phyloP scores from a whole-genome alignment of 1,140 invertebrate species.

The Portunus trituberculatus region DNA sequence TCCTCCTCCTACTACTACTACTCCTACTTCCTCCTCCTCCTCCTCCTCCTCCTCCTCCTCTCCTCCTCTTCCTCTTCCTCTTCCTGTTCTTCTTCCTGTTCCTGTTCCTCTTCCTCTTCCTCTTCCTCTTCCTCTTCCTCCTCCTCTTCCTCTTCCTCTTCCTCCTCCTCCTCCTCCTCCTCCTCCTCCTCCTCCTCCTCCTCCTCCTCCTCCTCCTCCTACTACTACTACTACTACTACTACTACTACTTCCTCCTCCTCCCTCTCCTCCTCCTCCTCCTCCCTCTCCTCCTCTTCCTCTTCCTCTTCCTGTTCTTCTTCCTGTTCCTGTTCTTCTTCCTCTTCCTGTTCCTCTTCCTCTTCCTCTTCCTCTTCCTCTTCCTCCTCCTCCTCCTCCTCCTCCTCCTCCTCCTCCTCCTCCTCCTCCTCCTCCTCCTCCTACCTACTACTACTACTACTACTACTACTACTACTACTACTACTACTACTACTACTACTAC shows the following conservation, averaged over 20 bases:
- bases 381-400: neutral
- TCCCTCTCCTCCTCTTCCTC: too few relatives aligned
- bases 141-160: constrained; percentile 4
- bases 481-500: too few relatives aligned
- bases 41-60: too few relatives aligned
- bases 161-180: neutral
- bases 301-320: too few relatives aligned
- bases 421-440: neutral
- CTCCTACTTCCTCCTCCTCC: too few relatives aligned
- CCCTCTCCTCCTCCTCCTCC: too few relatives aligned
- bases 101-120: constrained; percentile 3
- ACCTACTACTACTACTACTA: neutral
- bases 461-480: too few relatives aligned
- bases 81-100: too few relatives aligned
- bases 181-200: neutral
- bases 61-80: too few relatives aligned
- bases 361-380: constrained; percentile 14
- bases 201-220: neutral
- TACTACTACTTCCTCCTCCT: neutral
- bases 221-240: neutral
- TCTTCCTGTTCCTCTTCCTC: constrained; percentile 49
- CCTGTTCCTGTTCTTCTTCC: neutral
- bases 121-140: constrained; percentile 47
- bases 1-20: too few relatives aligned
- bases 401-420: neutral